Evolutionary conservation across 2,113 vertebrate species (phyloP), one percentile per base, ranked within the genome.

Genomic region (Melanerpes aurifrons): DNA sequence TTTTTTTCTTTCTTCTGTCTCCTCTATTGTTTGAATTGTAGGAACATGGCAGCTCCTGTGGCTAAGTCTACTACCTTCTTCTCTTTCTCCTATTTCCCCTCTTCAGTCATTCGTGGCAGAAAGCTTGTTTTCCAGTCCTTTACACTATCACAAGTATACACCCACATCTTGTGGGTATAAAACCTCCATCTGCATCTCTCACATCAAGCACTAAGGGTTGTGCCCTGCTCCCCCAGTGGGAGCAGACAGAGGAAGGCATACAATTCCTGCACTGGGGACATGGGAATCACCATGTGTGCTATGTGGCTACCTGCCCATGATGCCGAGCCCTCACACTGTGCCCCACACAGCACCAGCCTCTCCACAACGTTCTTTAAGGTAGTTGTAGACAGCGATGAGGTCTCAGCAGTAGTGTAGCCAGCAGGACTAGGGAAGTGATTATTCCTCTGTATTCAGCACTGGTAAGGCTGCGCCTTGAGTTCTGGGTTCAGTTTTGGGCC

Each of bases 191-290:
- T 76, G 37, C 4, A 6, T 21, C 82, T 47, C 15, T 29, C 3
- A 0, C 37, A n/a, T 37, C 43, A 47, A 8, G 10, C 2, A 3
- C 9, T 0, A 2, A 75, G 45, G 32, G 68, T 22, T 0, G 0
- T 25, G 43, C 1, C 24, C 58, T 0, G 0, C 11, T 57, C 24
- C 0, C 0, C 18, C 28, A 43, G 19, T 0, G 3, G 53, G 10
- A 22, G 3, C 20, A 32, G n/a, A 20, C 0, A 4, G 14, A 35
- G 22, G 50, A 77, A 50, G 66, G 20, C 8, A 57, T 73, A 35
- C 22, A 37, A 10, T 24, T 73, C 24, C 24, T 10, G 3, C 2
- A 5, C 22, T 25, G 25, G 15, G 21, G 7, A 4, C 9, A 3
- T 3, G 3, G 5, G 43, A 28, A 56, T 86, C 22, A 4, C 25